phyloP scores from a whole-genome alignment of 2,888 invertebrate species.

The Exocentrus adspersus region DNA sequence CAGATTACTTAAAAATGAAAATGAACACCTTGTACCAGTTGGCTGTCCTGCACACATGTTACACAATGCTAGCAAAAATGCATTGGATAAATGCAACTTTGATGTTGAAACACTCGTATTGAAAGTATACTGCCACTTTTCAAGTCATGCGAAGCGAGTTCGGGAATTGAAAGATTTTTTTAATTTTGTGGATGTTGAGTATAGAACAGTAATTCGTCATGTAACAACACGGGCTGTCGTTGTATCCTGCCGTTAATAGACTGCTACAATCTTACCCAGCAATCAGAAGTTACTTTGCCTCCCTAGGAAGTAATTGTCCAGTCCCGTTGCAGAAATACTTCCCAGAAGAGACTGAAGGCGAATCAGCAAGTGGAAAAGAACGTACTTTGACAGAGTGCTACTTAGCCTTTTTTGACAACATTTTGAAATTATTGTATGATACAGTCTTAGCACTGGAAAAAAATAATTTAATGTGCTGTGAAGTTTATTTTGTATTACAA shows the following conservation, averaged over 20 bases:
- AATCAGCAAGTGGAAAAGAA: too few species aligned
- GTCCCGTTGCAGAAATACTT: background rate
- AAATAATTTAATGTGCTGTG: too few species aligned
- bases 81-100: background rate
- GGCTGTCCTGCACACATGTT: background rate
- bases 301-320: conserved; percentile 3
- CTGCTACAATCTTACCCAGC: background rate
- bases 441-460: too few species aligned
- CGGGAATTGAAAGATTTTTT: conserved; percentile 24
- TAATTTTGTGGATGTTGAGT: conserved; percentile 19
- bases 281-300: conserved; percentile 23
- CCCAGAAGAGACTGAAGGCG: background rate
- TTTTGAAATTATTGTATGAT: conserved; percentile 1
- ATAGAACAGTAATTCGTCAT: conserved; percentile 5
- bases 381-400: background rate
- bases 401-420: conserved; percentile 15
- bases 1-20: background rate
- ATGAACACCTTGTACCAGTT: background rate
- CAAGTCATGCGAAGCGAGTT: conserved; percentile 19
- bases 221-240: conserved; percentile 24
- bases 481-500: too few species aligned
- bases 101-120: background rate
- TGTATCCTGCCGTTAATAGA: conserved; percentile 21
- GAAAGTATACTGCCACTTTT: conserved; percentile 28
- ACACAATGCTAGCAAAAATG: background rate